Percentiles rank a stretch among this genome's conserved stretches.
phyloP scores from a whole-genome alignment of 1,140 invertebrate genomes.

The Brachionus koreanus region DNA sequence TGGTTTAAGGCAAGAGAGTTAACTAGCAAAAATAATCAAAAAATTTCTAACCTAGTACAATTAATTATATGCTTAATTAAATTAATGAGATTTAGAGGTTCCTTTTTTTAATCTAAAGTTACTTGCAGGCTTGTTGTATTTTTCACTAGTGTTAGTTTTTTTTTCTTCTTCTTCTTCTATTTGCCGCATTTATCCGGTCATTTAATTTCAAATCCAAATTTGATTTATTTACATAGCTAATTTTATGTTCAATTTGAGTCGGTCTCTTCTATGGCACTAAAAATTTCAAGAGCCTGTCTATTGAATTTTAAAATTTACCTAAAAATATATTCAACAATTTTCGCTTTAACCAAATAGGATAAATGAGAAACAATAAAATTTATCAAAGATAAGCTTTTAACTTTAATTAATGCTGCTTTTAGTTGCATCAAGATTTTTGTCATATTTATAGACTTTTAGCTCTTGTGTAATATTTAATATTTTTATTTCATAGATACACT shows the following conservation, averaged over 20 bases:
- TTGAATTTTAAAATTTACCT: background rate
- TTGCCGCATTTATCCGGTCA: slow-evolving; percentile 16
- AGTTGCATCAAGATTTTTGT: too few relatives aligned
- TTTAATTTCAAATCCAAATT: slow-evolving; percentile 2
- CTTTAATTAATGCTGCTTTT: too few relatives aligned
- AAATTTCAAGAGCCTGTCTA: background rate
- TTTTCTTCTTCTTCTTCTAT: background rate
- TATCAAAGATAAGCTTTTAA: too few relatives aligned
- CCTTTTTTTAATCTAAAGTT: background rate
- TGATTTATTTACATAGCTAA: background rate
- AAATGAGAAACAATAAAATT: too few relatives aligned
- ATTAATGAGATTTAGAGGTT: slow-evolving; percentile 31
- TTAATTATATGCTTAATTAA: slow-evolving; percentile 36
- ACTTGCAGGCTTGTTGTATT: background rate
- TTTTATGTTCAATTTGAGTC: background rate
- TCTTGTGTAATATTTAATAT: too few relatives aligned
- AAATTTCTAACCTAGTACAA: slow-evolving; percentile 6
- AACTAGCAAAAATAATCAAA: background rate
- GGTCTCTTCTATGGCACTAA: background rate
- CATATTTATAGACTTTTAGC: too few relatives aligned
- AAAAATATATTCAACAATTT: too few relatives aligned
- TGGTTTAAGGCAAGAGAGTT: slow-evolving; percentile 7
- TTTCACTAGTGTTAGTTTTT: too few relatives aligned
- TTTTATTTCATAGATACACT: too few relatives aligned
- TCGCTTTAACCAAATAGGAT: too few relatives aligned